These are phyloP conservation scores for Helostoma temminkii DNA, from an alignment of 2,797 vertebrate genomes.

Conservation along the genomic window DNA sequence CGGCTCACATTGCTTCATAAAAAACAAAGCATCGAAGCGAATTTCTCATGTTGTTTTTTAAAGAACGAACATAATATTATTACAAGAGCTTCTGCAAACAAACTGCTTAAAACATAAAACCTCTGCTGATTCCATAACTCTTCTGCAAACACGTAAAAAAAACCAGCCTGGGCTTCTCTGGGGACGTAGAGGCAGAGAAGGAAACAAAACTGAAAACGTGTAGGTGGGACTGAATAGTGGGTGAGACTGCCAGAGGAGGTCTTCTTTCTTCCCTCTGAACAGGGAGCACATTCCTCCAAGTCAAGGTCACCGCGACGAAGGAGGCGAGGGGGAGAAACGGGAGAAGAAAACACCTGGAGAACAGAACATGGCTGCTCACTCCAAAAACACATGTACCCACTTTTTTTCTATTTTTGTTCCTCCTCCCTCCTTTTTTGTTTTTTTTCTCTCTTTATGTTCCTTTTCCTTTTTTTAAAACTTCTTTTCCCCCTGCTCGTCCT, in stretches of 20 bases:
- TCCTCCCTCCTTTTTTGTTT: background rate
- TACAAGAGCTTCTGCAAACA: conserved; percentile 41
- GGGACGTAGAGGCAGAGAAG: background rate
- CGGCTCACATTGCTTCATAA: background rate
- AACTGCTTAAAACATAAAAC: conserved; percentile 16
- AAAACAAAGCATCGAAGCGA: background rate
- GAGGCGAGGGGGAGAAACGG: conserved; percentile 45
- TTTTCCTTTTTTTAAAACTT: background rate
- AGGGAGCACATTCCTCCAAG: conserved; percentile 82
- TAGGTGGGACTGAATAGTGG: conserved; percentile 57
- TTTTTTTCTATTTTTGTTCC: background rate
- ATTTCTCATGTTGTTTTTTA: conserved; percentile 21
- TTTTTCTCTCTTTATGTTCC: background rate
- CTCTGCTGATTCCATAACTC: conserved; percentile 27
- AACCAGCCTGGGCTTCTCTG: conserved; percentile 3
- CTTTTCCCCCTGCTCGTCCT: background rate
- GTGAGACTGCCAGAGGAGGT: conserved; percentile 54
- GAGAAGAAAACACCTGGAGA: conserved; percentile 80
- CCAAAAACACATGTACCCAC: conserved; percentile 29
- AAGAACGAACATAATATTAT: conserved; percentile 28
- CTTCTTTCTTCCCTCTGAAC: conserved; percentile 54
- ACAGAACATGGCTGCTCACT: conserved; percentile 61
- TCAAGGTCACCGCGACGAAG: conserved; percentile 77
- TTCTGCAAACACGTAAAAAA: conserved; percentile 16
- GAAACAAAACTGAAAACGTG: conserved; percentile 19